Evolutionary conservation across 2,888 invertebrate genomes (phyloP).

Genomic region (Dorcus parallelipipedus): DNA sequence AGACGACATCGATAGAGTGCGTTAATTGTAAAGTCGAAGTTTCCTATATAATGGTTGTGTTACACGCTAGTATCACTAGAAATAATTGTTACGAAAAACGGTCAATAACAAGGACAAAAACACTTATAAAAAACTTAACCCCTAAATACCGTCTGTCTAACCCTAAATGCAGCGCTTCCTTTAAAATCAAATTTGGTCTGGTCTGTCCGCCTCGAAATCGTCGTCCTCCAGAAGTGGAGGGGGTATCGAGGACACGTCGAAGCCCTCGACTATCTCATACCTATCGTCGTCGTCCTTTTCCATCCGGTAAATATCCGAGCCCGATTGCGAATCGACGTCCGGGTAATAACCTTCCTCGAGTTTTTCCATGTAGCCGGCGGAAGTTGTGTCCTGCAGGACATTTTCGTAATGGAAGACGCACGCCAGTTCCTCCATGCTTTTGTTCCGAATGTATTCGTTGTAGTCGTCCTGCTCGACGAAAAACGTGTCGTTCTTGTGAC

Average conservation of each 20-base stretch:
- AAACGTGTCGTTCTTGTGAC: slow-evolving; percentile 51
- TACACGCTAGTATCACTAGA: not conserved
- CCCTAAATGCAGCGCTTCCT: not conserved
- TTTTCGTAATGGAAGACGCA: slow-evolving; percentile 41
- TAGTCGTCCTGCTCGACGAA: slow-evolving; percentile 43
- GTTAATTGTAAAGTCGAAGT: too few relatives aligned
- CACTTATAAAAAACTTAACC: not conserved
- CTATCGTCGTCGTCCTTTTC: slow-evolving; percentile 54
- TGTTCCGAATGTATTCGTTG: slow-evolving; percentile 41
- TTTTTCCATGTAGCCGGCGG: slow-evolving; percentile 31
- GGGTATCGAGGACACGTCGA: slow-evolving; percentile 73
- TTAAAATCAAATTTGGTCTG: slow-evolving; percentile 47
- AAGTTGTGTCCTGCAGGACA: slow-evolving; percentile 13
- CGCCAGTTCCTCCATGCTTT: slow-evolving; percentile 43
- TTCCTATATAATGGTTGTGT: not conserved
- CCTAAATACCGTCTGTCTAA: not conserved
- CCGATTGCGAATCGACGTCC: slow-evolving; percentile 55
- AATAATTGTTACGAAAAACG: not conserved
- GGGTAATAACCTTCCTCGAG: slow-evolving; percentile 64
- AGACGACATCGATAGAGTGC: too few relatives aligned
- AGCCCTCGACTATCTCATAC: slow-evolving; percentile 67
- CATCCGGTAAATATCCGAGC: slow-evolving; percentile 49
- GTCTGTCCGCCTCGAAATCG: slow-evolving; percentile 61
- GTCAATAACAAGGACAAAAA: not conserved
- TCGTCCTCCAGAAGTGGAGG: slow-evolving; percentile 75